Base-by-base conservation (phyloP, 2,113 vertebrate species). In the Seriola dumerili region DNA sequence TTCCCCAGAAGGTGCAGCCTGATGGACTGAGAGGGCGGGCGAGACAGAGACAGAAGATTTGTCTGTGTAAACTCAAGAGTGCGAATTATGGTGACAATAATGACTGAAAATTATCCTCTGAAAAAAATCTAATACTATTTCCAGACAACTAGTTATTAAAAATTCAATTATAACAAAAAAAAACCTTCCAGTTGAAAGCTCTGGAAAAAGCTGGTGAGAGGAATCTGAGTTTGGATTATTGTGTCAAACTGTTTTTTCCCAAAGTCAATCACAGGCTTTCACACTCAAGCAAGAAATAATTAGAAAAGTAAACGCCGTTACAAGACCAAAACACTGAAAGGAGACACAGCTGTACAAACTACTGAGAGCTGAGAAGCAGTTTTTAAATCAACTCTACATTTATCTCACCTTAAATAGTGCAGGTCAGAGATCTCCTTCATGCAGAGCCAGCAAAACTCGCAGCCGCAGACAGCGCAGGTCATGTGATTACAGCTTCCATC, bases 351-450 rank as follows among this genome's bases (percentile, higher is more conserved):
- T 54, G n/a, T 29, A 19, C 17, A 54, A 0, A 50, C 6, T 19
- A 42, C 44, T 14, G 5, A 16, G 7, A 1, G 12, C 23, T 10
- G 32, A 32, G 5, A 4, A 19, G 17, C 50, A 5, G 8, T 46
- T 69, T 48, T 57, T 19, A 50, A 10, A 63, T 63, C 29, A 44
- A 14, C 59, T 36, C 4, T 21, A 7, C 4, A 1, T 44, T 64
- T 44, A 85, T 78, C 84, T 92, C 94, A 99, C 98, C 98, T 99
- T 88, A 99, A 95, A 94, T 99, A 99, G 96, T 99, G 98, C 87
- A 99, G 95, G 92, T 99, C 98, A 61, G 98, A 99, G 93, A 99
- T 99, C 94, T 99, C 98, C 95, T 99, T 99, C 98, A 99, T 99
- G 91, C 98, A 99, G 0, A 99, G 96, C 98, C 98, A 99, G 94